Conservation (phyloP, 1,140 invertebrate species). For the Venturia canescens region DNA sequence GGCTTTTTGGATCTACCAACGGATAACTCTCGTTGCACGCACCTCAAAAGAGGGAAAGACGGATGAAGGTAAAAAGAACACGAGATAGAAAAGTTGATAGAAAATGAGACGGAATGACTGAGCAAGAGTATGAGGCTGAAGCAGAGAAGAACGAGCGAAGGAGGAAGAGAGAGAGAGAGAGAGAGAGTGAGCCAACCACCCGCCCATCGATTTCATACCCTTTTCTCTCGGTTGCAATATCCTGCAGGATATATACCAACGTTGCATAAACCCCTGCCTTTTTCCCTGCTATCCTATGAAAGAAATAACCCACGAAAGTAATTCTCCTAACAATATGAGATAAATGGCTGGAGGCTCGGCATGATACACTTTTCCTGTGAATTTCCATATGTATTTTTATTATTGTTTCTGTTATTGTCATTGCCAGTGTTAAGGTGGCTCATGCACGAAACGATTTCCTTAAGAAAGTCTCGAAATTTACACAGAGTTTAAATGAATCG, state of each 20-base stretch:
- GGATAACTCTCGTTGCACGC: conserved; percentile 37
- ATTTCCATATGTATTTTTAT: too few relatives aligned
- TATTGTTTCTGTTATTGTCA: background rate
- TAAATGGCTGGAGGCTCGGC: background rate
- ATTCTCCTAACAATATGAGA: background rate
- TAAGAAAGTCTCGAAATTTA: too few relatives aligned
- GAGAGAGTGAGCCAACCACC: background rate
- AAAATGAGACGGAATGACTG: too few relatives aligned
- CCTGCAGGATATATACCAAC: conserved; percentile 1
- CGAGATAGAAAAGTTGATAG: too few relatives aligned
- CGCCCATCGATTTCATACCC: conserved; percentile 31
- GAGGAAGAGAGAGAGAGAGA: background rate
- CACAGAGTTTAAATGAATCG: too few relatives aligned
- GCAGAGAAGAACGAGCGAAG: too few relatives aligned
- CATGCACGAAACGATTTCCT: too few relatives aligned
- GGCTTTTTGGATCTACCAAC: conserved; percentile 33
- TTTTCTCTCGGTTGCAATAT: conserved; percentile 38
- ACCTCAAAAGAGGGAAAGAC: background rate
- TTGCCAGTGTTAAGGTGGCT: background rate
- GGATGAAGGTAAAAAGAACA: too few relatives aligned
- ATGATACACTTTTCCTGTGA: background rate
- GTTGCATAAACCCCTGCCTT: background rate
- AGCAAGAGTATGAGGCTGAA: too few relatives aligned
- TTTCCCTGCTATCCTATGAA: background rate
- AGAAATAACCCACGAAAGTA: background rate